phyloP scores from a whole-genome alignment of 2,113 vertebrate genomes.

The Tragelaphus strepsiceros region DNA sequence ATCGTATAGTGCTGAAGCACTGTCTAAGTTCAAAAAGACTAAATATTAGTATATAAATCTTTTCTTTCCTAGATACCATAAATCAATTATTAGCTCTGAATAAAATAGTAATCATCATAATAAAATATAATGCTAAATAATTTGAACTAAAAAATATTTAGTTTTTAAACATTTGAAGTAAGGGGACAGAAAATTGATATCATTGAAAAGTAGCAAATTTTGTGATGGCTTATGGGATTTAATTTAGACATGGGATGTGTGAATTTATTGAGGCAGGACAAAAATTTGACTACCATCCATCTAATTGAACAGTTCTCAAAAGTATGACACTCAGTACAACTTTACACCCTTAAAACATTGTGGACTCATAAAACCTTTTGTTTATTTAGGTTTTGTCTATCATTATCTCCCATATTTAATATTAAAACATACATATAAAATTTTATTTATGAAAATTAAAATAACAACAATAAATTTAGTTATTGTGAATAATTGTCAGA shows the following conservation, averaged over 20 bases:
- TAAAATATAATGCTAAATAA: background rate
- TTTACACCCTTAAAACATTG: background rate
- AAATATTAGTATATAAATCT: background rate
- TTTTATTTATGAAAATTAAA: background rate
- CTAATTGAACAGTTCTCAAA: background rate
- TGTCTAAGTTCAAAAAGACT: background rate
- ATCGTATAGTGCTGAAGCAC: rapidly evolving
- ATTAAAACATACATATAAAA: background rate
- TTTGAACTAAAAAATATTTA: background rate
- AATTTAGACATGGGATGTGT: background rate
- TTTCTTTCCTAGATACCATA: background rate
- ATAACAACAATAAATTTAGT: background rate
- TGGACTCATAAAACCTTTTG: background rate
- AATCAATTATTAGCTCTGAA: background rate
- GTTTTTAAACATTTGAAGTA: background rate
- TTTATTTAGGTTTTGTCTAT: background rate
- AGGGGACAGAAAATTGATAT: background rate
- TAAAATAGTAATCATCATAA: background rate
- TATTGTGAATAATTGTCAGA: background rate
- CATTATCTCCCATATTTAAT: background rate
- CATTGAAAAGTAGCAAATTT: background rate
- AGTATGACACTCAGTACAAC: background rate
- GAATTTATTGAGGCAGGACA: background rate
- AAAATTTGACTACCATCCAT: background rate
- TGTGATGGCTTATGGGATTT: background rate